These are phyloP conservation scores for Sipha maydis DNA, from an alignment of 2,888 invertebrate genomes.

Conservation along the genomic window DNA sequence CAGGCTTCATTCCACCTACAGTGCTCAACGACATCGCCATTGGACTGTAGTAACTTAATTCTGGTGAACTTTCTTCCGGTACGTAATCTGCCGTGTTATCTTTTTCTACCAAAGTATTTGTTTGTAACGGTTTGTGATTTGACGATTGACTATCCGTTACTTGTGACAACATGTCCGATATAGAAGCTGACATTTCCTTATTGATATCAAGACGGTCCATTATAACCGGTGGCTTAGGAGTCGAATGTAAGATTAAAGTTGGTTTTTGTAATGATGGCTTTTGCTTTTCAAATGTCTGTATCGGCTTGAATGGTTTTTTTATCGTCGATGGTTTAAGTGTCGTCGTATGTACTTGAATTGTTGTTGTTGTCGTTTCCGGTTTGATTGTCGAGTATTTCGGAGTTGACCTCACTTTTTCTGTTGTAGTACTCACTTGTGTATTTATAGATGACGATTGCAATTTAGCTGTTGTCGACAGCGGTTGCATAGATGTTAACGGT, in stretches of 20 bases:
- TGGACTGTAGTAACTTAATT: constrained; percentile 50
- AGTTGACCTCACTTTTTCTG: constrained; percentile 26
- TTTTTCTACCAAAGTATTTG: constrained; percentile 48
- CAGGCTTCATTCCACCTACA: constrained; percentile 17
- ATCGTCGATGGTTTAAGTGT: not conserved
- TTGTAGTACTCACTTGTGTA: constrained; percentile 25
- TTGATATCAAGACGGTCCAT: constrained; percentile 51
- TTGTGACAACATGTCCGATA: constrained; percentile 64
- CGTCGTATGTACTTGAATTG: not conserved
- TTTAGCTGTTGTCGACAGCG: constrained; percentile 35
- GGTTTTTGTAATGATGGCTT: constrained; percentile 43
- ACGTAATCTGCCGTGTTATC: constrained; percentile 48
- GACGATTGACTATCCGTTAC: constrained; percentile 62
- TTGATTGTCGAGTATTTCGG: constrained; percentile 38
- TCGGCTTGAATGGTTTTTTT: constrained; percentile 45
- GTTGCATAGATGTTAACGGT: constrained; percentile 44
- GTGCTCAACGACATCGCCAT: constrained; percentile 20
- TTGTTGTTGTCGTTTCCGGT: not conserved
- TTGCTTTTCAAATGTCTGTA: constrained; percentile 49
- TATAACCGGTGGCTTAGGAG: not conserved
- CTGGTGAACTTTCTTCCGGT: constrained; percentile 59
- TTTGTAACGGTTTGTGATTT: constrained; percentile 48
- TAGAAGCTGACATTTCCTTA: constrained; percentile 64
- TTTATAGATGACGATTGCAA: constrained; percentile 33
- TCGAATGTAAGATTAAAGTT: not conserved